These are phyloP conservation scores for Pseudorhombus dupliciocellatus DNA, from an alignment of 2,113 vertebrate genomes.

Conservation along the genomic window DNA sequence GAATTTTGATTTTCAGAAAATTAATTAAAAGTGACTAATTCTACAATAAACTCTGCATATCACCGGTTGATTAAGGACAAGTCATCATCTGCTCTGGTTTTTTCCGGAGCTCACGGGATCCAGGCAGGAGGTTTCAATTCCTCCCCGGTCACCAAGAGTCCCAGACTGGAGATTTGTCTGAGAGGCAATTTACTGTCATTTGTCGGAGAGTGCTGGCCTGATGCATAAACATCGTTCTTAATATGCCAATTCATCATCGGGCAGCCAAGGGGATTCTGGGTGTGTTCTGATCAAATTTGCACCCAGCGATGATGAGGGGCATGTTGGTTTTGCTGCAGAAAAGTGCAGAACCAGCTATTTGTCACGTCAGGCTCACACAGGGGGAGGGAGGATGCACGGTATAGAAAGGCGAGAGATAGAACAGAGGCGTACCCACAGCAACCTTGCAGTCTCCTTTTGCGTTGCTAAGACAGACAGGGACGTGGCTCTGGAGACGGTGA, in stretches of 20 bases:
- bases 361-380: constrained; percentile 73
- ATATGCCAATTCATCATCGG: constrained; percentile 80
- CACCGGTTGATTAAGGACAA: constrained; percentile 16
- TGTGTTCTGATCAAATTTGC: constrained; percentile 80
- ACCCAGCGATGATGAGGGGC: constrained; percentile 76
- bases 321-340: constrained; percentile 74
- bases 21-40: constrained; percentile 25
- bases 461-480: too few relatives aligned
- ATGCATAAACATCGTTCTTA: constrained; percentile 80
- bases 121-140: constrained; percentile 49
- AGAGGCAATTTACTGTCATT: constrained; percentile 76
- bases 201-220: constrained; percentile 66
- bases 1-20: constrained; percentile 27
- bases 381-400: constrained; percentile 32
- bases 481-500: too few relatives aligned
- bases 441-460: too few relatives aligned
- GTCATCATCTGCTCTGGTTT: constrained; percentile 39
- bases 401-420: constrained; percentile 44
- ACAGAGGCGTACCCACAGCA: not conserved
- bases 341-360: constrained; percentile 81
- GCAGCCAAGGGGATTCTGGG: constrained; percentile 70
- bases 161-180: constrained; percentile 71
- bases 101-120: constrained; percentile 57
- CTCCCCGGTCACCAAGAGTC: constrained; percentile 52
- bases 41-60: constrained; percentile 13